Percentiles rank a stretch among this genome's conserved stretches.
These are phyloP conservation scores for Metopia argyrocephala DNA, from an alignment of 2,888 invertebrate genomes.

Conservation along the genomic window DNA sequence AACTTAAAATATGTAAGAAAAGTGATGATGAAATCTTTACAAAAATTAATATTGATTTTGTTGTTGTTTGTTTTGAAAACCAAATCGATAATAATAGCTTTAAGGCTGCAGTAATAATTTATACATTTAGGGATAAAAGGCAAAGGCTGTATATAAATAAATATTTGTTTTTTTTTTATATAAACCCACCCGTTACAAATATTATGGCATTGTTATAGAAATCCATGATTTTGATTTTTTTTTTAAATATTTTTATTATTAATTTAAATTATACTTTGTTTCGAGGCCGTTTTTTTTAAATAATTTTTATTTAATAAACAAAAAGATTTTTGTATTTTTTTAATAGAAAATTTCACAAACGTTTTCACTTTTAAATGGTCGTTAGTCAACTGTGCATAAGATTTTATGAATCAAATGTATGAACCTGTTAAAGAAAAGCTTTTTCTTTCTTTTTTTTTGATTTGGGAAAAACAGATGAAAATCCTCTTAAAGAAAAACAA, in stretches of 20 bases:
- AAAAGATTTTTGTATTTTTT: neutral
- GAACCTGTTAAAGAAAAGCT: conserved; percentile 39
- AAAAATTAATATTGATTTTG: conserved; percentile 25
- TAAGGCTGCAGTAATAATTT: too few relatives aligned
- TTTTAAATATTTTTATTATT: neutral
- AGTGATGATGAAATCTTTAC: neutral
- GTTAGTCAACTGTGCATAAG: conserved; percentile 45
- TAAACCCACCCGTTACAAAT: conserved; percentile 73
- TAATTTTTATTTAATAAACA: too few relatives aligned
- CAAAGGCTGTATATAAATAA: too few relatives aligned
- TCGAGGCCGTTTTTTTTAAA: too few relatives aligned
- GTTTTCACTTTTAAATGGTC: conserved; percentile 64
- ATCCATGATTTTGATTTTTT: conserved; percentile 55
- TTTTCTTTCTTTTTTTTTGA: conserved; percentile 17
- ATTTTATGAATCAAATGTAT: neutral
- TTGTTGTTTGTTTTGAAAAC: too few relatives aligned
- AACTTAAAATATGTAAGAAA: neutral
- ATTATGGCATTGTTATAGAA: conserved; percentile 73
- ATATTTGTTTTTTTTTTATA: too few relatives aligned
- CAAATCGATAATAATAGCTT: too few relatives aligned
- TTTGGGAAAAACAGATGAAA: neutral
- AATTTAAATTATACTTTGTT: neutral
- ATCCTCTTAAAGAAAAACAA: conserved; percentile 34
- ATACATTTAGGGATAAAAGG: too few relatives aligned
- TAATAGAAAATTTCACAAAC: neutral